A percentile compares a stretch with the other conserved stretches of the same genome.
Evolutionary conservation across 2,113 vertebrate species (phyloP).

Genomic region (Psittacus erithacus): DNA sequence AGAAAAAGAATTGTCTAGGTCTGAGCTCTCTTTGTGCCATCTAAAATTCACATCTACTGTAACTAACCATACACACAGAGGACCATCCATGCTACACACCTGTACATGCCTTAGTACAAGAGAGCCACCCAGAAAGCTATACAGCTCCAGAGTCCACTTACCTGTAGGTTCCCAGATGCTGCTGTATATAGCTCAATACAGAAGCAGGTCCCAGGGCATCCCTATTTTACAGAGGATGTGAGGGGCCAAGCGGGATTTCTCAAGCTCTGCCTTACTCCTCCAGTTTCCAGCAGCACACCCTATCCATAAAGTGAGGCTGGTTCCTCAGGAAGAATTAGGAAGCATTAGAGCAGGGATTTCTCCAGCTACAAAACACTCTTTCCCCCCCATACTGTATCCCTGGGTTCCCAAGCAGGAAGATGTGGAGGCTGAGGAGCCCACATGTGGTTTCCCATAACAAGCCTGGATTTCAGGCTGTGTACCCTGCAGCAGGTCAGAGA

Average conservation of each 20-base stretch:
- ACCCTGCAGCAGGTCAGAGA: neutral
- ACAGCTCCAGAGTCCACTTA: neutral
- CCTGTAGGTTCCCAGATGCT: neutral
- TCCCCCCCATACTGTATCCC: accelerated
- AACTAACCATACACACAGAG: accelerated
- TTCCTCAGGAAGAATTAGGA: neutral
- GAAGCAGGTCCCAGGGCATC: neutral
- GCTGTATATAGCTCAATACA: neutral
- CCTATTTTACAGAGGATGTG: neutral
- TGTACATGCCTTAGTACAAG: neutral
- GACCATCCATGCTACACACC: neutral
- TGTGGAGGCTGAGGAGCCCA: neutral
- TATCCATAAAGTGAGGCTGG: accelerated
- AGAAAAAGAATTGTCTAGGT: neutral
- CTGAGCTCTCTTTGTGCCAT: neutral
- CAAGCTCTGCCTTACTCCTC: neutral
- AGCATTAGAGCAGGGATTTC: neutral
- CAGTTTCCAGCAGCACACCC: neutral
- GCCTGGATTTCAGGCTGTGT: neutral
- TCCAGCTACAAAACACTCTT: neutral
- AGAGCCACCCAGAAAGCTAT: neutral
- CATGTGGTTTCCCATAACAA: neutral
- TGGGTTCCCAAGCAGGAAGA: neutral
- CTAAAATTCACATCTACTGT: neutral
- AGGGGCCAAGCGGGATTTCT: neutral